Percentiles rank a stretch among this genome's conserved stretches.
Conservation (phyloP, 30 jellyfish, hydroid and myxozoan species). For the Turritopsis dohrnii region DNA sequence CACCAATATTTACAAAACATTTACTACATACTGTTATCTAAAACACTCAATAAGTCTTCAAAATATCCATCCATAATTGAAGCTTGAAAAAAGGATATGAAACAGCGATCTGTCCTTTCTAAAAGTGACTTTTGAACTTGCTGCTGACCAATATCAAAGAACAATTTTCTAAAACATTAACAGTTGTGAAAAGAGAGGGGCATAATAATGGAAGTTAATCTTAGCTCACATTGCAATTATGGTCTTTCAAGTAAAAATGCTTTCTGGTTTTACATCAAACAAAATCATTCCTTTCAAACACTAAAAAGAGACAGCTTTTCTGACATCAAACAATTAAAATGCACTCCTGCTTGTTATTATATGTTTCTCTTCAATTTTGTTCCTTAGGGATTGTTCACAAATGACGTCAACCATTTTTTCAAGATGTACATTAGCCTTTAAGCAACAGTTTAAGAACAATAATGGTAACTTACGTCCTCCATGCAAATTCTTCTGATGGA, state of each 20-base stretch:
- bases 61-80: constrained; percentile 73
- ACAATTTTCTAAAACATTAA: constrained; percentile 30
- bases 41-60: constrained; percentile 55
- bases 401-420: too few species aligned
- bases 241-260: too few species aligned
- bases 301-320: too few species aligned
- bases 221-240: not conserved
- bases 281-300: too few species aligned
- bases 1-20: not conserved
- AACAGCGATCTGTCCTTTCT: constrained; percentile 40
- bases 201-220: not conserved
- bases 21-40: constrained; percentile 70
- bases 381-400: too few species aligned
- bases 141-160: constrained; percentile 63
- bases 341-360: too few species aligned
- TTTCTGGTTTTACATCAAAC: too few species aligned
- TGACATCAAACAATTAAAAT: too few species aligned
- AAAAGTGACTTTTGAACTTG: constrained; percentile 41
- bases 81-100: constrained; percentile 76
- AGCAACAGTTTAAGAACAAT: too few species aligned
- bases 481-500: constrained; percentile 60
- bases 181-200: not conserved
- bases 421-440: too few species aligned
- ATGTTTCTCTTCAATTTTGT: too few species aligned
- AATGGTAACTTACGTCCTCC: constrained; percentile 55